Conservation (phyloP, 1,140 invertebrate genomes). For the Drosophila chauvacae region DNA sequence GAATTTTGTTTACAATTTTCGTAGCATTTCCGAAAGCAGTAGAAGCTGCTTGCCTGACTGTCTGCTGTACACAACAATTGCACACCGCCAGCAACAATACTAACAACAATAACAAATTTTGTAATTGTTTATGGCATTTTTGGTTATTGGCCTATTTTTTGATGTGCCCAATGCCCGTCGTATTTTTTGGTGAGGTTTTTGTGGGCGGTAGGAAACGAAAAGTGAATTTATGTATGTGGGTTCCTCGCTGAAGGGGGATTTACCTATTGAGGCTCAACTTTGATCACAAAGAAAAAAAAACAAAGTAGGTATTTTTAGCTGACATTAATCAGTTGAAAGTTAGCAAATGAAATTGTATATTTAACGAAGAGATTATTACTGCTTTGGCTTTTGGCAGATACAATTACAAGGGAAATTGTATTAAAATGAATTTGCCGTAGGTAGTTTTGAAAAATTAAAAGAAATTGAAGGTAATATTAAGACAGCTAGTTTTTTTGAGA, state of each 20-base stretch:
- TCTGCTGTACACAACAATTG: constrained; percentile 48
- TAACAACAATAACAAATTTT: constrained; percentile 26
- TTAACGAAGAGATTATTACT: constrained; percentile 4
- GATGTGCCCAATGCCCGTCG: constrained; percentile 27
- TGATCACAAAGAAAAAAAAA: constrained; percentile 2
- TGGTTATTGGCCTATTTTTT: constrained; percentile 76
- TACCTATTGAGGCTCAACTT: constrained; percentile 23
- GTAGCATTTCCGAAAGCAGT: constrained; percentile 63
- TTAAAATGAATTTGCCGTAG: background rate
- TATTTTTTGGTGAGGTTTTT: constrained; percentile 24
- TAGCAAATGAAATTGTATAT: constrained; percentile 40
- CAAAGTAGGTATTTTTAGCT: constrained; percentile 23
- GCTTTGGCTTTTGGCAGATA: constrained; percentile 14
- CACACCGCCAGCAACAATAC: constrained; percentile 18
- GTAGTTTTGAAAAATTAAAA: background rate
- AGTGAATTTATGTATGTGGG: constrained; percentile 40
- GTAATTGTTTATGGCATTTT: constrained; percentile 66
- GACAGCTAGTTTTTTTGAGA: background rate
- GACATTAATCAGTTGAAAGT: constrained; percentile 56
- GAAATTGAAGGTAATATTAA: background rate
- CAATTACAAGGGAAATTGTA: constrained; percentile 15
- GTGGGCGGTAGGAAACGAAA: constrained; percentile 61
- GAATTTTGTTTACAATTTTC: constrained; percentile 52
- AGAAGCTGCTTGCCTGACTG: constrained; percentile 47
- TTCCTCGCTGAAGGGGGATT: constrained; percentile 26